These are phyloP conservation scores for Dolichallabes microphthalmus DNA, from an alignment of 2,113 vertebrate species.

Conservation along the genomic window DNA sequence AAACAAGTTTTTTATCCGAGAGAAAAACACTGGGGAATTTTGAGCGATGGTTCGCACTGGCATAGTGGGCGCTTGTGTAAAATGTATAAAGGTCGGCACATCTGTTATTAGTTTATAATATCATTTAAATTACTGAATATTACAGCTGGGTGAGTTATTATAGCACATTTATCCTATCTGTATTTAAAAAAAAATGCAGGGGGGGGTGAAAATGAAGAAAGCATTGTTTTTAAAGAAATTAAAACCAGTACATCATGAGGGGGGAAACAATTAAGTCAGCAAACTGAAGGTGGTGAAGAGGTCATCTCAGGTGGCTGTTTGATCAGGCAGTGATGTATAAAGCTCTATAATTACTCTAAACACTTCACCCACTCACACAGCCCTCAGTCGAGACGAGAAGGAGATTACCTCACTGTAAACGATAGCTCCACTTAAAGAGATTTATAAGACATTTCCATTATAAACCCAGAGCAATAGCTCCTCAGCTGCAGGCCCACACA, in stretches of 20 bases:
- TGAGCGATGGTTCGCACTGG: neutral
- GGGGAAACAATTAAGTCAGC: no score
- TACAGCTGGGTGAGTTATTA: neutral
- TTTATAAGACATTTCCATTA: constrained; percentile 2
- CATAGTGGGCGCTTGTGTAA: neutral
- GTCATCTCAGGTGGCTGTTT: constrained; percentile 27
- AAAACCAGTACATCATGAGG: neutral
- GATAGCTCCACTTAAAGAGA: constrained; percentile 14
- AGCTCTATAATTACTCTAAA: constrained; percentile 38
- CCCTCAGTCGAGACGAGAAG: neutral
- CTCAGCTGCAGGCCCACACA: neutral
- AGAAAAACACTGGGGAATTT: neutral
- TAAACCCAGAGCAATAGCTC: constrained; percentile 1
- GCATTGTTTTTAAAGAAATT: neutral
- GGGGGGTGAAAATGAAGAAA: neutral
- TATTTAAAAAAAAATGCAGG: neutral
- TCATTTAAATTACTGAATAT: neutral
- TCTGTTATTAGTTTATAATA: neutral
- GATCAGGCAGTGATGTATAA: constrained; percentile 38
- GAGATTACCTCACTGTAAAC: constrained; percentile 28
- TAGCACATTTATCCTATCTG: neutral
- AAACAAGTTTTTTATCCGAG: neutral
- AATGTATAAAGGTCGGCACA: neutral
- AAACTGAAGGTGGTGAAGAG: neutral
- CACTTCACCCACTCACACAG: constrained; percentile 8